Percentiles rank a stretch among this genome's conserved stretches.
Evolutionary conservation across 2,888 invertebrate species (phyloP).

Genomic region (Xanthostigma xanthostigma): DNA sequence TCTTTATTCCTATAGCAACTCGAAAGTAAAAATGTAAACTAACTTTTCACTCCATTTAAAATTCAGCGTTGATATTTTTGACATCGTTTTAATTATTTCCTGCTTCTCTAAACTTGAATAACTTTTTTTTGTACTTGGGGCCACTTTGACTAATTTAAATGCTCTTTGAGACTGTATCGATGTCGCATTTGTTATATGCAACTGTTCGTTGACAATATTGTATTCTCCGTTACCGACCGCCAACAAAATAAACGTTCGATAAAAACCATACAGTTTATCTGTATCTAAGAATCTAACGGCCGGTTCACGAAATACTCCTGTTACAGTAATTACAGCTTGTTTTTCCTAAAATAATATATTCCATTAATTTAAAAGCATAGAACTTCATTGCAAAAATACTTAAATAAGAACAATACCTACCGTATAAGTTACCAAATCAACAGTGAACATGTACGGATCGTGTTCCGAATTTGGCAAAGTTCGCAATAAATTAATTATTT

Average conservation of each 20-base stretch:
- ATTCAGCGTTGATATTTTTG: conserved; percentile 20
- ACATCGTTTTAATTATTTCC: conserved; percentile 19
- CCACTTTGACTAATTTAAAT: conserved; percentile 17
- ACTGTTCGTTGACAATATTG: conserved; percentile 50
- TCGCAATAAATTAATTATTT: conserved; percentile 32
- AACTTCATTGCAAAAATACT: neutral
- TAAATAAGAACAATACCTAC: conserved; percentile 30
- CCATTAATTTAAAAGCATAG: neutral
- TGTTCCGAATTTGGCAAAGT: conserved; percentile 45
- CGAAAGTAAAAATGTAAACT: conserved; percentile 3
- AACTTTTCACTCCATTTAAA: conserved; percentile 24
- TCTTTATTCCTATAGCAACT: no score
- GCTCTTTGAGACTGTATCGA: conserved; percentile 18
- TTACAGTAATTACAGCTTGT: conserved; percentile 39
- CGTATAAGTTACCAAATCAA: conserved; percentile 45
- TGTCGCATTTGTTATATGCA: conserved; percentile 41
- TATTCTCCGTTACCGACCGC: conserved; percentile 34
- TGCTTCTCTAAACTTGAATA: conserved; percentile 17
- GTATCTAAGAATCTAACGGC: conserved; percentile 30
- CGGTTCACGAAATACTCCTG: conserved; percentile 49
- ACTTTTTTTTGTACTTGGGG: conserved; percentile 13
- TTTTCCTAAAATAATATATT: conserved; percentile 22
- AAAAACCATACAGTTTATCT: conserved; percentile 38
- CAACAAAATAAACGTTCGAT: conserved; percentile 38
- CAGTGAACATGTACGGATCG: conserved; percentile 46